A percentile compares a stretch with the other conserved stretches of the same genome.
Conservation (phyloP, 2,113 vertebrate species). For the Reinhardtius hippoglossoides region DNA sequence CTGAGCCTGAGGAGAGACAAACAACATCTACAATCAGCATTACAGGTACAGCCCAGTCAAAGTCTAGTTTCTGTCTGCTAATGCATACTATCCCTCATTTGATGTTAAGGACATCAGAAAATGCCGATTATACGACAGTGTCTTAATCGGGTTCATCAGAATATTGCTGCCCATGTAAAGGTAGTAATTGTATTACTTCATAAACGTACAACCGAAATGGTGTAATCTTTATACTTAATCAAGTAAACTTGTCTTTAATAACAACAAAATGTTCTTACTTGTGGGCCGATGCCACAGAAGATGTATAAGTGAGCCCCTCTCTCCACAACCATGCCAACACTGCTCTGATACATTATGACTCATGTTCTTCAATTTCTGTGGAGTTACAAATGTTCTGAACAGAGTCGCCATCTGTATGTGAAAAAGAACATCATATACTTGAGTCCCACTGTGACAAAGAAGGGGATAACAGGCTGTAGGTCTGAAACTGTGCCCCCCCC, state of each 20-base stretch:
- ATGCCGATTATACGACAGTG: too few species aligned
- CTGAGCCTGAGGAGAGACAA: conserved; percentile 64
- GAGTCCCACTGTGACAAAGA: background rate
- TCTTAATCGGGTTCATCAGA: too few species aligned
- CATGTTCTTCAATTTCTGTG: background rate
- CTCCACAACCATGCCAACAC: background rate
- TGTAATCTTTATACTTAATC: too few species aligned
- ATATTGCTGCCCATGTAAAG: too few species aligned
- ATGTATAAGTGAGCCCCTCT: background rate
- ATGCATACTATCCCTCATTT: too few species aligned
- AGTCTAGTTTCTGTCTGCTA: too few species aligned
- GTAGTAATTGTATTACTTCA: too few species aligned
- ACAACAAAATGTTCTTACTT: too few species aligned
- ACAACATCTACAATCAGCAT: background rate
- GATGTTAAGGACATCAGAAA: too few species aligned
- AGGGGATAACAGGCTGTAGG: background rate
- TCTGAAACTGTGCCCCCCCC: background rate
- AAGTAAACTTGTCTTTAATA: too few species aligned
- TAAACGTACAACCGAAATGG: too few species aligned
- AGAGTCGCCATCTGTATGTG: background rate
- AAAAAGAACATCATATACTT: background rate
- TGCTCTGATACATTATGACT: background rate
- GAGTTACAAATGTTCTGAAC: background rate
- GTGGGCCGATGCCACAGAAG: background rate
- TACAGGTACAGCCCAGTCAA: background rate